phyloP scores from a whole-genome alignment of 2,888 invertebrate species.

The Diloba caeruleocephala region DNA sequence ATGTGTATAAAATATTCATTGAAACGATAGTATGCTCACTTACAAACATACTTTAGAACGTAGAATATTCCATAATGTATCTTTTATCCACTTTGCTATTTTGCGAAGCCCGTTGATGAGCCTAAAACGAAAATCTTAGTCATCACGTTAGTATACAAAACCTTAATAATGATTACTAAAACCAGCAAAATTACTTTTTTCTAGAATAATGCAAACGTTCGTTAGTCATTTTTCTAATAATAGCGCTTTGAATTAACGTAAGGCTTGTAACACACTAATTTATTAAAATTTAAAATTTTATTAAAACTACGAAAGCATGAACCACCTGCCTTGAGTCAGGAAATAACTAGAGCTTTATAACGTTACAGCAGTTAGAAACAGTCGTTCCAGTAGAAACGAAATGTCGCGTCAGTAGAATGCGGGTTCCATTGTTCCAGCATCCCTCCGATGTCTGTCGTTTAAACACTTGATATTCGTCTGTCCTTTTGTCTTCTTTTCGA shows the following conservation, averaged over 20 bases:
- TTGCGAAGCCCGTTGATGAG: too few relatives aligned
- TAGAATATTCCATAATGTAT: too few relatives aligned
- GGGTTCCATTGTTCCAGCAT: constrained; percentile 67
- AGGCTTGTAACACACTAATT: too few relatives aligned
- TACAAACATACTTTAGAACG: too few relatives aligned
- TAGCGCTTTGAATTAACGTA: too few relatives aligned
- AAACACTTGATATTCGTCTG: constrained; percentile 59
- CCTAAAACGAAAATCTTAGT: too few relatives aligned
- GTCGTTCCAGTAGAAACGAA: constrained; percentile 47
- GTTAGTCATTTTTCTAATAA: too few relatives aligned
- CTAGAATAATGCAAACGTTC: too few relatives aligned
- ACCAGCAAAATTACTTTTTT: too few relatives aligned
- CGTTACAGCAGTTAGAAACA: constrained; percentile 45
- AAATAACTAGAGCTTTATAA: constrained; percentile 44
- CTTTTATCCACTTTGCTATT: too few relatives aligned
- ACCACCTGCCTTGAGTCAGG: constrained; percentile 26
- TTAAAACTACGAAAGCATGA: constrained; percentile 24
- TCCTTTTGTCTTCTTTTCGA: constrained; percentile 46
- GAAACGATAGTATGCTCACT: not conserved
- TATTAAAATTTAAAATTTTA: constrained; percentile 22
- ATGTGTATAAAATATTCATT: constrained; percentile 34
- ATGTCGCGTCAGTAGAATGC: constrained; percentile 62
- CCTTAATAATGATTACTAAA: too few relatives aligned
- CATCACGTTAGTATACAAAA: too few relatives aligned
- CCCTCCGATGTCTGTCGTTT: constrained; percentile 60